phyloP scores from a whole-genome alignment of 2,797 vertebrate genomes.

The Falco columbarius region DNA sequence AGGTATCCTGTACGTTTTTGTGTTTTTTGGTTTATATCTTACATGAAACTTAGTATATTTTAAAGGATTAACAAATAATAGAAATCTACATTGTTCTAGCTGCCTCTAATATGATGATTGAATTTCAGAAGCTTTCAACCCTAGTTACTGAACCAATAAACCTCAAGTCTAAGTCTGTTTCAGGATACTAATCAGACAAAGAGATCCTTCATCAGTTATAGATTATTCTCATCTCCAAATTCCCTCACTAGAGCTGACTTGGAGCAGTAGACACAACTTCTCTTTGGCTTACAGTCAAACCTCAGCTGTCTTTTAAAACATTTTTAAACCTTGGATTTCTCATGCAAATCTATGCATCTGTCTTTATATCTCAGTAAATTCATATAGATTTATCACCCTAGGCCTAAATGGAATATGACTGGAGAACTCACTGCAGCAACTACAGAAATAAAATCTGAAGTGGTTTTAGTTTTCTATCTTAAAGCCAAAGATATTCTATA shows the following conservation, averaged over 20 bases:
- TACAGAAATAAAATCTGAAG: background rate
- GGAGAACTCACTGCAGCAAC: background rate
- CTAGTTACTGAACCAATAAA: slow-evolving; percentile 31
- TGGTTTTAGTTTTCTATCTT: background rate
- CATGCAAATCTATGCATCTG: background rate
- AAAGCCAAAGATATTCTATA: background rate
- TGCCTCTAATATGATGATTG: background rate
- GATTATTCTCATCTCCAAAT: background rate
- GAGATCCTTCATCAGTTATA: background rate
- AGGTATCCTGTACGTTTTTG: background rate
- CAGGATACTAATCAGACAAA: background rate
- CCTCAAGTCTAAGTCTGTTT: background rate
- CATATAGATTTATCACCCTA: background rate
- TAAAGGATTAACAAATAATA: background rate
- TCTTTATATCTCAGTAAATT: background rate
- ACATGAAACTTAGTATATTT: background rate
- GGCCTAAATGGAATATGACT: background rate
- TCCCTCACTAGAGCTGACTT: background rate
- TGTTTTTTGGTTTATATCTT: background rate
- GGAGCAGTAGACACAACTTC: background rate
- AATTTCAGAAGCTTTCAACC: slow-evolving; percentile 30
- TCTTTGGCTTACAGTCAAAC: background rate
- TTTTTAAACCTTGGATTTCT: background rate
- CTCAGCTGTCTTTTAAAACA: background rate
- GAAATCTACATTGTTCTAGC: background rate